Base-by-base conservation (phyloP, 2,888 invertebrate species). In the Rotaria magnacalcarata region DNA sequence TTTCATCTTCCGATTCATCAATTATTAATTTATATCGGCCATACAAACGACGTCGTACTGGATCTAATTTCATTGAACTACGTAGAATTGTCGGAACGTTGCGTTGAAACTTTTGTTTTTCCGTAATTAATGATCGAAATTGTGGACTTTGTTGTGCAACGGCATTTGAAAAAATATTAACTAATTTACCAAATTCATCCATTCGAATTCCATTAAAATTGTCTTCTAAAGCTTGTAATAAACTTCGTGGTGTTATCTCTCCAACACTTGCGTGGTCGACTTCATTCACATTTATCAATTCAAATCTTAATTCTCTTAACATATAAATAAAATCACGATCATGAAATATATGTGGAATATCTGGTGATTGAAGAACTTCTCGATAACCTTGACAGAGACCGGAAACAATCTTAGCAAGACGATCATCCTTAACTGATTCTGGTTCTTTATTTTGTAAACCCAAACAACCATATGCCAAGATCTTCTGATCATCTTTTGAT, bases 241-340 rank as follows among this genome's bases (percentile, higher is more conserved):
- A 43, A 47, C 47, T 80, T 24, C 2, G 2, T 80, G 80, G 47
- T 80, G 80, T 80, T 21, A 80, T 80, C 19, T 27, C 67, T 16
- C 11, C 60, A 34, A 67, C 21, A 54, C 19, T 54, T 16, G 54
- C 21, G 4, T 54, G 2, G 16, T 54, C 54, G 2, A 54, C 6
- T 54, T 54, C 54, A 54, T 67, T 67, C 14, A 67, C 4, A 67
- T 67, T 67, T 6, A 14, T 67, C 1, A 80, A n/a, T 80, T 80
- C 80, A 80, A 80, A 80, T 24, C 80, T 16, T 47, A 80, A 47
- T 80, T 80, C 80, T 21, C 80, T 19, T 24, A 80, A n/a, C 80
- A 80, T 80, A 47, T 80, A 80, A 14, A 80, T 80, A 80, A 80
- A 80, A 80, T 80, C 80, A 11, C 80, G 80, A 80, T 80, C 80